Percentiles rank a stretch among this genome's conserved stretches.
phyloP scores from a whole-genome alignment of 2,888 invertebrate genomes.

The Amblyjoppa proteus region DNA sequence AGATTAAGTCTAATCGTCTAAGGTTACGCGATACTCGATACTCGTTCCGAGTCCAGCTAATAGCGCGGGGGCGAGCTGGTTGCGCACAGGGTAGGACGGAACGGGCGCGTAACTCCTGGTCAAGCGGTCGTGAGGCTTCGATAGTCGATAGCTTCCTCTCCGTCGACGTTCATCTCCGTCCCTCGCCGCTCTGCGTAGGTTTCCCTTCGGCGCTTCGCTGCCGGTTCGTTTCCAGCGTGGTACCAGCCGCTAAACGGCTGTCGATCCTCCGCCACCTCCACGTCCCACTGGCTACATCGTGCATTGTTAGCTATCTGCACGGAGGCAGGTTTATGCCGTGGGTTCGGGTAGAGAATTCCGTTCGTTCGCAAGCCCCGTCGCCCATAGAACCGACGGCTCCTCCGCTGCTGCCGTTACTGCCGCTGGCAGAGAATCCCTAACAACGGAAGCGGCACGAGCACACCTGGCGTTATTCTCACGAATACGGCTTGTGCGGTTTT shows the following conservation, averaged over 20 bases:
- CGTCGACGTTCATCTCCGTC: not conserved
- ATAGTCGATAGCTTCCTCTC: constrained; percentile 74
- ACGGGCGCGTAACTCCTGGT: constrained; percentile 68
- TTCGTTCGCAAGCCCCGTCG: constrained; percentile 20
- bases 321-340: constrained; percentile 50
- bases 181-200: constrained; percentile 23
- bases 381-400: constrained; percentile 4
- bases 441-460: constrained; percentile 49
- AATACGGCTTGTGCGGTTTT: constrained; percentile 31
- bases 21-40: constrained; percentile 77
- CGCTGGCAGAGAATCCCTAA: constrained; percentile 24
- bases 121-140: constrained; percentile 75
- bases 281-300: constrained; percentile 22
- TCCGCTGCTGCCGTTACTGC: constrained; percentile 2
- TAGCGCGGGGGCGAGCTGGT: constrained; percentile 32
- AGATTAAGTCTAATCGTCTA: constrained; percentile 74
- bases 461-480: constrained; percentile 63
- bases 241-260: constrained; percentile 75
- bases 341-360: constrained; percentile 36
- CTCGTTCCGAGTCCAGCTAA: constrained; percentile 52
- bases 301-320: constrained; percentile 51
- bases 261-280: constrained; percentile 59
- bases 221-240: constrained; percentile 18
- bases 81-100: not conserved
- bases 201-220: constrained; percentile 39